Evolutionary conservation across 2,797 vertebrate genomes (phyloP).

Genomic region (Acipenser ruthenus): DNA sequence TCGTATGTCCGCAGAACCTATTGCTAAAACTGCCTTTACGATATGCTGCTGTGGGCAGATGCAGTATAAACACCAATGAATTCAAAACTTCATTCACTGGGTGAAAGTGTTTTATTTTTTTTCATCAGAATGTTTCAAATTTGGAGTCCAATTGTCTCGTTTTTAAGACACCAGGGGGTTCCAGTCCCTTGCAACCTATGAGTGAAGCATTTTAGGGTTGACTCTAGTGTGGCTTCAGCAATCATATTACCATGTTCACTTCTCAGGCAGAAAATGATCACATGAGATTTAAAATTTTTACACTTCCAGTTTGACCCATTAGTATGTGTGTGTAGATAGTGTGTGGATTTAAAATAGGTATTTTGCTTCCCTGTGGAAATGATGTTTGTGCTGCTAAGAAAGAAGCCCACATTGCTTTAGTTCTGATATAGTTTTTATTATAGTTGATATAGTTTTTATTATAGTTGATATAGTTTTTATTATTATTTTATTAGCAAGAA

Average conservation of each 20-base stretch:
- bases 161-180: constrained; percentile 53
- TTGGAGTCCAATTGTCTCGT: constrained; percentile 53
- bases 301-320: constrained; percentile 26
- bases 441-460: too few species aligned
- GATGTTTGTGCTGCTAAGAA: too few species aligned
- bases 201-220: constrained; percentile 57
- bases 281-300: constrained; percentile 27
- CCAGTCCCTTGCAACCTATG: constrained; percentile 40
- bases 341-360: too few species aligned
- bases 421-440: too few species aligned
- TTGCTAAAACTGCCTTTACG: too few species aligned
- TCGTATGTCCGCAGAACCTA: too few species aligned
- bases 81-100: constrained; percentile 29
- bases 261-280: constrained; percentile 59
- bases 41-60: not conserved
- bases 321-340: too few species aligned
- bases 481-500: too few species aligned
- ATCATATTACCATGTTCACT: constrained; percentile 53
- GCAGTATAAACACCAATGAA: constrained; percentile 4
- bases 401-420: too few species aligned
- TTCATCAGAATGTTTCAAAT: constrained; percentile 52
- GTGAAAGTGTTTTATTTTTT: too few species aligned
- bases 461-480: too few species aligned
- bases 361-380: too few species aligned
- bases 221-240: constrained; percentile 40